These are phyloP conservation scores for Dugesia japonica DNA, from an alignment of 2,888 invertebrate genomes.

Conservation along the genomic window DNA sequence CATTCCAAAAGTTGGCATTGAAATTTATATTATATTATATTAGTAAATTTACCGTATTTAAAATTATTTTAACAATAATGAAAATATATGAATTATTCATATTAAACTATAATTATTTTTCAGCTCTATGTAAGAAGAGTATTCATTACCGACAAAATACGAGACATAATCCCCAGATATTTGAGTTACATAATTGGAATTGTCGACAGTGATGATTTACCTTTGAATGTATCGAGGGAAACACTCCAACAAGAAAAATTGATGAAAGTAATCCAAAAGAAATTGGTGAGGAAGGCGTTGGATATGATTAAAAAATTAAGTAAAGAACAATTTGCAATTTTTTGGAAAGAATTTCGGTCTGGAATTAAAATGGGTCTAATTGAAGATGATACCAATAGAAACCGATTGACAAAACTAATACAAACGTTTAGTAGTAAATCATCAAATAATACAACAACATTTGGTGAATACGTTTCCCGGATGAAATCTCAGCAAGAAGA, in stretches of 20 bases:
- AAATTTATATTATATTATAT: too few species aligned
- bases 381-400: constrained; percentile 89
- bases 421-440: constrained; percentile 66
- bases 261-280: constrained; percentile 96
- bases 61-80: too few species aligned
- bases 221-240: constrained; percentile 90
- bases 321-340: constrained; percentile 69
- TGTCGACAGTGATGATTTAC: constrained; percentile 94
- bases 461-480: constrained; percentile 71
- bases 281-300: constrained; percentile 80
- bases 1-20: too few species aligned
- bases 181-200: constrained; percentile 83
- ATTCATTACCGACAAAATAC: constrained; percentile 97
- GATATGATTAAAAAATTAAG: constrained; percentile 94
- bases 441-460: constrained; percentile 55
- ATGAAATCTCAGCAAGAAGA: constrained; percentile 73
- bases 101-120: constrained; percentile 33
- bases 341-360: constrained; percentile 98
- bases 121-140: constrained; percentile 82
- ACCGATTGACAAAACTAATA: constrained; percentile 78
- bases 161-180: constrained; percentile 96
- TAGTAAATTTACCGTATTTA: too few species aligned
- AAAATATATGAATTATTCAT: too few species aligned
- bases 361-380: constrained; percentile 77
- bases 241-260: constrained; percentile 94